A percentile compares a stretch with the other conserved stretches of the same genome.
These are phyloP conservation scores for Nerophis lumbriciformis DNA, from an alignment of 2,113 vertebrate genomes.

Conservation along the genomic window DNA sequence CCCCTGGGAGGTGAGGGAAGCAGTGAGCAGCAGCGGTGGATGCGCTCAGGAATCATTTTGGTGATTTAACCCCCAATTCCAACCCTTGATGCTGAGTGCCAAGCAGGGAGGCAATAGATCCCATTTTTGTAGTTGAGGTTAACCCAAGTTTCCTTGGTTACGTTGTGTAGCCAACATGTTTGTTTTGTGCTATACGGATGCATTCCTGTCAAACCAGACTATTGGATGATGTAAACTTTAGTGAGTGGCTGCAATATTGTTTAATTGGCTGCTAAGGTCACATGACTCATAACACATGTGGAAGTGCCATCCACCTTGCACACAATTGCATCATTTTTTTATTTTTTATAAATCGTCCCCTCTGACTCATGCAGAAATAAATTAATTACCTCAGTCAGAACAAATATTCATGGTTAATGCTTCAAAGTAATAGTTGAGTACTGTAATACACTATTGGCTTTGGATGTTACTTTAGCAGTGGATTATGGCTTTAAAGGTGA, in stretches of 20 bases:
- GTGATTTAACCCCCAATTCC: too few relatives aligned
- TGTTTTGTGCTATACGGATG: background rate
- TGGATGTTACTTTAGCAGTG: too few relatives aligned
- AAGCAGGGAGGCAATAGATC: too few relatives aligned
- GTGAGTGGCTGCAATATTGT: background rate
- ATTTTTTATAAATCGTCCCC: background rate
- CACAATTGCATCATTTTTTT: slow-evolving; percentile 30
- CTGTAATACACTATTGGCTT: too few relatives aligned
- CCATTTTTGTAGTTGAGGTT: too few relatives aligned
- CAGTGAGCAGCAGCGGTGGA: too few relatives aligned
- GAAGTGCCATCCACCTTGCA: slow-evolving; percentile 11
- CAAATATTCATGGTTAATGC: background rate
- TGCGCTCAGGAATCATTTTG: too few relatives aligned
- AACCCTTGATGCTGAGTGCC: too few relatives aligned
- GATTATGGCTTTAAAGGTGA: too few relatives aligned
- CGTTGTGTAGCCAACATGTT: background rate
- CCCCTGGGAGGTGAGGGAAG: too few relatives aligned
- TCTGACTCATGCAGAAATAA: slow-evolving; percentile 3
- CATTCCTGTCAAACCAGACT: background rate
- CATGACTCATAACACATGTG: background rate
- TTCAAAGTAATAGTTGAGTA: background rate
- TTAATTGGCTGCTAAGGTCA: slow-evolving; percentile 5
- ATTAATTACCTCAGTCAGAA: background rate
- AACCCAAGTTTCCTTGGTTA: too few relatives aligned
- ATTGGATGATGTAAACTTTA: background rate